phyloP scores from a whole-genome alignment of 2,888 invertebrate species.

The Cantharis rufa region DNA sequence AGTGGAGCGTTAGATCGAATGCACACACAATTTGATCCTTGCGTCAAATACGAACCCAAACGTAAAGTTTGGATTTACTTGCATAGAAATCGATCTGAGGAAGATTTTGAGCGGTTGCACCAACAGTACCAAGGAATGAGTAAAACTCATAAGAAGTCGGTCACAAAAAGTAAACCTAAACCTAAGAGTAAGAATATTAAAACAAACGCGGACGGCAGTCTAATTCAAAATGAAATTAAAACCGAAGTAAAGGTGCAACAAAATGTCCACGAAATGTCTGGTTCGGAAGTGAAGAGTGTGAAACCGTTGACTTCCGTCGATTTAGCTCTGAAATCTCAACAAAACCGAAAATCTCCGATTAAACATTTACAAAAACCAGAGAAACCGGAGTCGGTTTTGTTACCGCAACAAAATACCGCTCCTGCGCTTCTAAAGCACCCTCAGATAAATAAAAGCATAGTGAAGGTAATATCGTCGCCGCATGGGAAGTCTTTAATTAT shows the following conservation, averaged over 20 bases:
- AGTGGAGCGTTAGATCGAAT: slow-evolving; percentile 89
- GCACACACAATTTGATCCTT: slow-evolving; percentile 89
- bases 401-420: slow-evolving; percentile 48
- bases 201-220: slow-evolving; percentile 48
- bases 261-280: neutral
- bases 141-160: slow-evolving; percentile 59
- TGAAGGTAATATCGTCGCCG: slow-evolving; percentile 53
- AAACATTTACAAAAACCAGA: slow-evolving; percentile 30
- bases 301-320: neutral
- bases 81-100: slow-evolving; percentile 68
- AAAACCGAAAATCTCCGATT: slow-evolving; percentile 15
- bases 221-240: neutral
- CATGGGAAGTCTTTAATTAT: slow-evolving; percentile 58
- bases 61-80: slow-evolving; percentile 96
- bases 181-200: slow-evolving; percentile 49
- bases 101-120: slow-evolving; percentile 69
- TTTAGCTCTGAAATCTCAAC: neutral
- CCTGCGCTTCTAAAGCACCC: slow-evolving; percentile 44
- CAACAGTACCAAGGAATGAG: slow-evolving; percentile 68
- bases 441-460: slow-evolving; percentile 45
- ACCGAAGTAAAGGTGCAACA: neutral
- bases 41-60: slow-evolving; percentile 90
- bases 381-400: slow-evolving; percentile 52
- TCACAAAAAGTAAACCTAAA: slow-evolving; percentile 47
- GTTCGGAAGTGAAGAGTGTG: neutral